Base-by-base conservation (phyloP, 1,140 invertebrate species). In the Luehdorfia chinensis region DNA sequence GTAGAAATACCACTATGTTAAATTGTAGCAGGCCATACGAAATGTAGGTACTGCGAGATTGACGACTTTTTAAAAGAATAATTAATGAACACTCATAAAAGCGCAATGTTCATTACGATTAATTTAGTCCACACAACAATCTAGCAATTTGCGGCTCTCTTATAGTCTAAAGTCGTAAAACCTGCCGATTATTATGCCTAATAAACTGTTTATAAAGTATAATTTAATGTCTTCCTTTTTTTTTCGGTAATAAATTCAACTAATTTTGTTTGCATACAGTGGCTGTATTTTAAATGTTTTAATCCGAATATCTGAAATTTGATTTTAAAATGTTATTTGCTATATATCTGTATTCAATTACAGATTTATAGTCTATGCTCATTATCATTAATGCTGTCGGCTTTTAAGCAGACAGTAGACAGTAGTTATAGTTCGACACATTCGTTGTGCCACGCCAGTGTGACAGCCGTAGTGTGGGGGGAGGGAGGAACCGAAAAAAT, bases 141-240 rank as follows among this genome's bases (percentile, higher is more conserved):
- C 47, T 48, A 48, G 37, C 23, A 33, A 44, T 44, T 54, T 47
- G 46, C 45, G 41, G 18, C 27, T 9, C 15, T 23, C 37, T 46
- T 47, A 49, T 36, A 31, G 16, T 30, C 14, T 25, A 30, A 37
- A 34, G 39, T 59, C 60, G 32, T 59, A 59, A 59, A 65, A 50
- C 31, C 27, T 19, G 47, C 28, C 13, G 34, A 16, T 44, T 57
- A 58, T 61, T 60, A 55, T 50, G 37, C 45, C 61, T 47, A 55
- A 61, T 65, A 61, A 58, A 58, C 19, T 30, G 46, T 61, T 61
- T 65, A 57, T 43, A 30, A 34, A 44, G 31, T 50, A 48, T 61
- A 65, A 55, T 55, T 60, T 55, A 61, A 57, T 57, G 47, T 43
- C 15, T 53, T 44, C 49, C n/a, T 16, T 39, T 28, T 58, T 47